phyloP scores from a whole-genome alignment of 2,888 invertebrate species.

The Hetaerina titia region DNA sequence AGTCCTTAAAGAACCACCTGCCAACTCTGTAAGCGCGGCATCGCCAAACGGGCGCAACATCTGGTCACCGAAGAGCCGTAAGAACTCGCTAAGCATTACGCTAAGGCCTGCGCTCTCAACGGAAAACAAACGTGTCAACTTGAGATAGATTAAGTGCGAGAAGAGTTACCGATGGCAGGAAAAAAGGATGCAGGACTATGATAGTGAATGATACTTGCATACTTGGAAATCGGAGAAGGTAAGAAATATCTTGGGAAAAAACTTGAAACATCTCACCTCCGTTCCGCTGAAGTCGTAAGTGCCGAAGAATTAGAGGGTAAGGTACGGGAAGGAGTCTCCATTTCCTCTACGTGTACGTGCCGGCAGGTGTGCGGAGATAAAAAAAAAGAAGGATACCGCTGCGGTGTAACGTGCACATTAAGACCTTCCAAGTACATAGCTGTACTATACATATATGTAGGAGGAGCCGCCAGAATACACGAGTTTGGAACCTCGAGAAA shows the following conservation, averaged over 20 bases:
- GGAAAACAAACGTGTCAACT: no score
- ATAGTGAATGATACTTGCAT: no score
- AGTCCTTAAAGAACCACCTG: neutral
- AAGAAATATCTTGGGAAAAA: neutral
- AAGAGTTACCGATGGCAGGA: no score
- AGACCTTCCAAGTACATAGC: neutral
- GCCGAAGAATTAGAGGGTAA: neutral
- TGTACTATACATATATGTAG: neutral
- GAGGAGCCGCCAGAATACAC: neutral
- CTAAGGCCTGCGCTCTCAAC: no score
- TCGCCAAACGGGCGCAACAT: neutral
- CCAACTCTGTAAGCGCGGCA: neutral
- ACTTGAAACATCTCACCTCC: neutral
- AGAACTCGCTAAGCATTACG: no score
- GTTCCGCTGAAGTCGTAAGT: neutral
- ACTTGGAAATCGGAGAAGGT: neutral
- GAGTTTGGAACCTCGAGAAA: neutral
- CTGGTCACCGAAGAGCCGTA: neutral
- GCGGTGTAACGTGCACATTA: neutral
- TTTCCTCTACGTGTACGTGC: neutral
- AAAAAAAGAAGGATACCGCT: neutral
- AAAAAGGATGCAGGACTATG: no score
- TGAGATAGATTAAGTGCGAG: no score
- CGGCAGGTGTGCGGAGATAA: neutral
- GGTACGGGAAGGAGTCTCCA: neutral